Evolutionary conservation across 1,140 invertebrate species (phyloP).

Genomic region (Euschistus heros): DNA sequence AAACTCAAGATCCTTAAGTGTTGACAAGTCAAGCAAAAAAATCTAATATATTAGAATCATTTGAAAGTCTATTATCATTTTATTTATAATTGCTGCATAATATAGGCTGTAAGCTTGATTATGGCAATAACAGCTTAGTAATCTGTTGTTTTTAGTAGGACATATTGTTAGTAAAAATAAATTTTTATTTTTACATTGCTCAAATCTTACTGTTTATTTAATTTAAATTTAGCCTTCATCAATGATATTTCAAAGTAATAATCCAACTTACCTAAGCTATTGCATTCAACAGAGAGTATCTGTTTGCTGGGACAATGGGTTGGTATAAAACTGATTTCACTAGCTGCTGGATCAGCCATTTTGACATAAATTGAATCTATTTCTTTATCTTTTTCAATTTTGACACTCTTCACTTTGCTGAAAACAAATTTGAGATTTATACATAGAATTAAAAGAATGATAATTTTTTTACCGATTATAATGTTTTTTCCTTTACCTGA

Average conservation of each 20-base stretch:
- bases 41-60: background rate
- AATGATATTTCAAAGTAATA: conserved; percentile 1
- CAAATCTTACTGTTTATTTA: too few species aligned
- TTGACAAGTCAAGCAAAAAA: too few species aligned
- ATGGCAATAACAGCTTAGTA: too few species aligned
- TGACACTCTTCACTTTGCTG: conserved; percentile 44
- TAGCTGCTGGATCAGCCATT: conserved; percentile 62
- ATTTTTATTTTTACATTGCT: too few species aligned
- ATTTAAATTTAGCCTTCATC: too few species aligned
- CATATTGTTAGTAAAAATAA: too few species aligned
- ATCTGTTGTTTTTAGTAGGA: too few species aligned
- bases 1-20: too few species aligned
- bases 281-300: conserved; percentile 68
- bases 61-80: too few species aligned
- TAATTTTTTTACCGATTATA: background rate
- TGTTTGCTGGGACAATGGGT: conserved; percentile 60
- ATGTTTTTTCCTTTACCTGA: conserved; percentile 42
- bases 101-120: too few species aligned
- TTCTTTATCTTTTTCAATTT: conserved; percentile 44
- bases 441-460: background rate
- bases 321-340: conserved; percentile 68
- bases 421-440: conserved; percentile 7
- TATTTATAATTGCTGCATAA: too few species aligned
- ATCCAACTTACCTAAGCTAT: conserved; percentile 51
- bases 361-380: conserved; percentile 50